Evolutionary conservation across 1,140 invertebrate species (phyloP).

Genomic region (Bombus sylvicola): DNA sequence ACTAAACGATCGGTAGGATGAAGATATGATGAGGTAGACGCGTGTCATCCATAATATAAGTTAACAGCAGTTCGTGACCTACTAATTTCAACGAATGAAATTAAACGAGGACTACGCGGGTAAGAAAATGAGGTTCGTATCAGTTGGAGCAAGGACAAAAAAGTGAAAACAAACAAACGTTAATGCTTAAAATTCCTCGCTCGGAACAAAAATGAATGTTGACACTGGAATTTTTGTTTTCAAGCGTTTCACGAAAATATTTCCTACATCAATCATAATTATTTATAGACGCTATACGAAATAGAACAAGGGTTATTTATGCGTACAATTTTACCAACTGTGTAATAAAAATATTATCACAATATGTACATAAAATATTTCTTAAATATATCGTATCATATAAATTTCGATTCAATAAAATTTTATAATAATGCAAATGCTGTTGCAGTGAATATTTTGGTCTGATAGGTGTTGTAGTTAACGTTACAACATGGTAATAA

Average conservation of each 20-base stretch:
- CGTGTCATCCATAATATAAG: not conserved
- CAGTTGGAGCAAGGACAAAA: not conserved
- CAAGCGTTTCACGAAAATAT: not conserved
- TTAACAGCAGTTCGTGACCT: not conserved
- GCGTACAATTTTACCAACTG: not conserved
- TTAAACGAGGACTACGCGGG: not conserved
- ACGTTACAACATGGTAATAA: constrained; percentile 11
- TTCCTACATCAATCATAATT: not conserved
- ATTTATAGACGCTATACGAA: not conserved
- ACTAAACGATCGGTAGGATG: not conserved
- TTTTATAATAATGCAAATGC: no score
- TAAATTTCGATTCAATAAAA: not conserved
- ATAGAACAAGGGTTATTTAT: not conserved
- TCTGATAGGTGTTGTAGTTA: not conserved
- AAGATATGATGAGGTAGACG: not conserved
- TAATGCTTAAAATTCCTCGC: not conserved
- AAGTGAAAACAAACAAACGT: not conserved
- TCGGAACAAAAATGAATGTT: not conserved
- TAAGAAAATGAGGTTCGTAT: not conserved
- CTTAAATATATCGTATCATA: not conserved
- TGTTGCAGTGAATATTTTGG: not conserved
- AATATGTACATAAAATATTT: not conserved
- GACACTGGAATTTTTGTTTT: not conserved
- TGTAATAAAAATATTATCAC: no score
- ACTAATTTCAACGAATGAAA: constrained; percentile 10